These are phyloP conservation scores for Clanis bilineata DNA, from an alignment of 2,888 invertebrate species.

Conservation along the genomic window DNA sequence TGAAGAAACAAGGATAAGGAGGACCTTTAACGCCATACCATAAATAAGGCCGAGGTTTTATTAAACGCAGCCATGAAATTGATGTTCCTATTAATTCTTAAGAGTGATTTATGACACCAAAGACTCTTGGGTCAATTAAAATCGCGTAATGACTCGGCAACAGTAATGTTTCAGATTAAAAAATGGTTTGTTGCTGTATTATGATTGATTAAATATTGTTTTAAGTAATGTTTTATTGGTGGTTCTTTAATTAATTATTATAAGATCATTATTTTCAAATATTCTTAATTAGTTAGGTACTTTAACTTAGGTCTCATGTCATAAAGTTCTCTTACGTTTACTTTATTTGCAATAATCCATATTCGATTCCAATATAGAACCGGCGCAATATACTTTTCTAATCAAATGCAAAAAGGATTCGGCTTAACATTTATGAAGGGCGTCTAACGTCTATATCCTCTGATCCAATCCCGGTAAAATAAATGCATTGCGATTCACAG, in stretches of 20 bases:
- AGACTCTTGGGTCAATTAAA: conserved; percentile 45
- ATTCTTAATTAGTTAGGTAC: no score
- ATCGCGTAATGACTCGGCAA: conserved; percentile 14
- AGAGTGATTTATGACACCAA: conserved; percentile 40
- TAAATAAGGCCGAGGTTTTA: conserved; percentile 41
- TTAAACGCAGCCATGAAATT: conserved; percentile 48
- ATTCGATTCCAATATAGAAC: no score
- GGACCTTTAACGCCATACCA: conserved; percentile 32
- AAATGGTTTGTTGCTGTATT: background rate
- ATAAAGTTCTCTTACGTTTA: no score
- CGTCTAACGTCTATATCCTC: no score
- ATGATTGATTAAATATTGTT: background rate
- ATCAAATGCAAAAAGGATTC: no score
- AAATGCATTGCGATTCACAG: no score
- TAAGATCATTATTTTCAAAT: no score
- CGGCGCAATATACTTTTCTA: no score
- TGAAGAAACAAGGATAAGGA: conserved; percentile 26
- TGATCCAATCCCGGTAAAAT: no score
- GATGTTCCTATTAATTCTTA: conserved; percentile 46
- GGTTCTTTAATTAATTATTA: background rate
- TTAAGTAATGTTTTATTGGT: background rate
- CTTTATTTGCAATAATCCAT: no score
- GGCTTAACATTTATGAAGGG: no score
- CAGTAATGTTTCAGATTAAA: background rate
- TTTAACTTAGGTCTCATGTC: no score